A percentile compares a stretch with the other conserved stretches of the same genome.
Evolutionary conservation across 1,140 invertebrate species (phyloP).

Genomic region (Penaeus japonicus): DNA sequence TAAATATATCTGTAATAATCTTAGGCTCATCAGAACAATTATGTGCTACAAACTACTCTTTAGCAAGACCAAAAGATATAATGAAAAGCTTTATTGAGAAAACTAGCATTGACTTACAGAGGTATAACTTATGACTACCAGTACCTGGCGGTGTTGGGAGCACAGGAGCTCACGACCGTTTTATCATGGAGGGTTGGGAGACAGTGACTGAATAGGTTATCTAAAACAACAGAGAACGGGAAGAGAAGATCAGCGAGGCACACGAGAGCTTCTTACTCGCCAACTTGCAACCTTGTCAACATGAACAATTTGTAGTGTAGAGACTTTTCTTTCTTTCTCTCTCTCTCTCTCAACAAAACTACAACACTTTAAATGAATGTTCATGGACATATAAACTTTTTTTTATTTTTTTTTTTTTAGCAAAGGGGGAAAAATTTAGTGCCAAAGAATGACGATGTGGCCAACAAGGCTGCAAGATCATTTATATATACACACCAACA

Average conservation of each 20-base stretch:
- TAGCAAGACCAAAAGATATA: constrained; percentile 24
- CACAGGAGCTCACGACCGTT: constrained; percentile 60
- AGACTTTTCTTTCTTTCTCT: too few relatives aligned
- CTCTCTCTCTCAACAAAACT: not conserved
- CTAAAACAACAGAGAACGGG: constrained; percentile 60
- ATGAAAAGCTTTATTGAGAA: constrained; percentile 39
- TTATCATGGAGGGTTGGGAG: constrained; percentile 59
- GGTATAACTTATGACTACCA: constrained; percentile 58
- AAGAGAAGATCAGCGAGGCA: constrained; percentile 59
- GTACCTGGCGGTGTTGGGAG: constrained; percentile 59
- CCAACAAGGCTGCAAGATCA: constrained; percentile 46
- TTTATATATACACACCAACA: constrained; percentile 35
- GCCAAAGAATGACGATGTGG: not conserved
- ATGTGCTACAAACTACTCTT: constrained; percentile 36
- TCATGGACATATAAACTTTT: too few relatives aligned
- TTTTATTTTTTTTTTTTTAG: too few relatives aligned
- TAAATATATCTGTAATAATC: not conserved
- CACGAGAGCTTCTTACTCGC: constrained; percentile 42
- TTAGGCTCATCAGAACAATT: constrained; percentile 16
- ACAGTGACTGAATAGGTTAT: constrained; percentile 60
- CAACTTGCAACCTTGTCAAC: constrained; percentile 37
- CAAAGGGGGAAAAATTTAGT: not conserved
- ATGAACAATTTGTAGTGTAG: constrained; percentile 44
- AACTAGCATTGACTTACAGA: constrained; percentile 26
- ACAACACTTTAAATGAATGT: not conserved